Base-by-base conservation (phyloP, 2,113 vertebrate genomes). In the Barbus barbus region DNA sequence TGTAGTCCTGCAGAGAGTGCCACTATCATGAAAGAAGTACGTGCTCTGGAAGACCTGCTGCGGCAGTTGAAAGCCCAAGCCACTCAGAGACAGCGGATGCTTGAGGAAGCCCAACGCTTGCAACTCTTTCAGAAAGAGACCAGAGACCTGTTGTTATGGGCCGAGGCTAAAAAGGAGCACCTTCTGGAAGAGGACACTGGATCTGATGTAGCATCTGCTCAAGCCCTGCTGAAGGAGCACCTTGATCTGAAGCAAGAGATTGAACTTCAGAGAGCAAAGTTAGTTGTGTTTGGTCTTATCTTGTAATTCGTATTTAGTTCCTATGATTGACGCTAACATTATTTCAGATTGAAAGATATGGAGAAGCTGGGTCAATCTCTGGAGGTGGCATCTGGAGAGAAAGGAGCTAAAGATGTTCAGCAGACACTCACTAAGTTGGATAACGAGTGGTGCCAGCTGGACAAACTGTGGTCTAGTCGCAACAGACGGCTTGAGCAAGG, bases 191-290 rank as follows among this genome's bases (percentile, higher is more conserved):
- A 95, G 74, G 95, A 96, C 90, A 82, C 90, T 48, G 93, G 89
- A 0, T 77, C 89, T 3, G 95, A 96, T 0, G 88, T 95, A 82
- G 88, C 89, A 84, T 96, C 96, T 0, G 95, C 96, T 48, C 91
- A 94, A 33, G 90, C 71, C 2, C 82, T 96, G 86, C 93, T 98
- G 74, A 91, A 90, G 44, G 93, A 95, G 6, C 93, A 96, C 78
- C 87, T 88, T 82, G 94, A 95, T 65, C 89, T 97, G n/a, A 86
- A 89, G 86, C 90, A 91, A 89, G 96, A 97, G 90, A 95, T 96
- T 58, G 91, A 83, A 14, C 90, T 91, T 82, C 92, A 94, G 38
- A 94, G 91, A 88, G 92, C 92, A 87, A 97, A 96, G 96, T 96
- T 53, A 53, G 80, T 80, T 72, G 79, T 53, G 80, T 56, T 38